Conservation (phyloP, 2,113 vertebrate genomes). For the Ptilorrhoa leucosticta region DNA sequence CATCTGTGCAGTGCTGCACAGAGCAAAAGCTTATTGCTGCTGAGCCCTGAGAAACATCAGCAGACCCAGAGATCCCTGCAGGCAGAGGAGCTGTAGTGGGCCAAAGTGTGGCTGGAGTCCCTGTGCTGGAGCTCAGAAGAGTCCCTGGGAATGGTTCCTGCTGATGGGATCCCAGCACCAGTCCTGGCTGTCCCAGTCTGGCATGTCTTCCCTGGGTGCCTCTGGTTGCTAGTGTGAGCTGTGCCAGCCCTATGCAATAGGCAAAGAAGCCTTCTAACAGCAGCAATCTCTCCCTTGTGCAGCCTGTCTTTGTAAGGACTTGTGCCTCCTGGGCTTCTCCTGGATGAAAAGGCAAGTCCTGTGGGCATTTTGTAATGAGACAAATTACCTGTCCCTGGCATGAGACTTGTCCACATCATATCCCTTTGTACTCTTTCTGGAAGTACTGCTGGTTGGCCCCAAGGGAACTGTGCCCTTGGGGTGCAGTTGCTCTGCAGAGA, state of each 20-base stretch:
- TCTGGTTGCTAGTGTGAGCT: neutral
- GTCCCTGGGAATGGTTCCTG: neutral
- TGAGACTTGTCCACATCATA: neutral
- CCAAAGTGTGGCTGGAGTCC: neutral
- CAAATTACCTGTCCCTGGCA: neutral
- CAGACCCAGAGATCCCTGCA: neutral
- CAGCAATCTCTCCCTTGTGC: neutral
- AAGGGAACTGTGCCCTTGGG: neutral
- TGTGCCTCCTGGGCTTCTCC: neutral
- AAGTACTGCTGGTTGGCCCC: neutral
- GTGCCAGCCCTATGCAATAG: neutral
- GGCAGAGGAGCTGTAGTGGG: neutral
- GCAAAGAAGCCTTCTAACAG: neutral
- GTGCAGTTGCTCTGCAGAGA: neutral
- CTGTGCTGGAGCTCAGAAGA: neutral
- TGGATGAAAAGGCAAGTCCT: neutral
- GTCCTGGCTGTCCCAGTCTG: neutral
- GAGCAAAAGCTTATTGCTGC: neutral
- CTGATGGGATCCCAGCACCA: neutral
- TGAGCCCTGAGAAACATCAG: neutral
- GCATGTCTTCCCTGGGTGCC: neutral
- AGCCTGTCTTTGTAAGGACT: neutral
- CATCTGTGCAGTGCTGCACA: neutral
- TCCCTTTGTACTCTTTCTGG: neutral
- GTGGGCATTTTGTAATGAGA: neutral